phyloP scores from a whole-genome alignment of 2,888 invertebrate species.

The Trissoscelio sp. region DNA sequence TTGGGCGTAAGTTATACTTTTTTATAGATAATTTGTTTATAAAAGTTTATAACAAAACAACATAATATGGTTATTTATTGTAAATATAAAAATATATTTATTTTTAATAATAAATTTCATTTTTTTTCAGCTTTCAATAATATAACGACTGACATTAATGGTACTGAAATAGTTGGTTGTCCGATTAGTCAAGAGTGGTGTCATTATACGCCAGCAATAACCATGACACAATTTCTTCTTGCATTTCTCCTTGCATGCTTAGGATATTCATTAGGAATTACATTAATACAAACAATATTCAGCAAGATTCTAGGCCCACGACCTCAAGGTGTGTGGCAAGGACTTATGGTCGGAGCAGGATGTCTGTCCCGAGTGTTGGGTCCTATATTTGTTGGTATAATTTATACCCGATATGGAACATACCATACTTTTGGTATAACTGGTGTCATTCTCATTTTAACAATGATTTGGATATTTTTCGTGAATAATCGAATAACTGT shows the following conservation, averaged over 20 bases:
- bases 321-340: conserved; percentile 82
- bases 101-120: neutral
- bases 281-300: conserved; percentile 93
- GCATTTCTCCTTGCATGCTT: conserved; percentile 91
- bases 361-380: neutral
- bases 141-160: neutral
- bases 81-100: too few relatives aligned
- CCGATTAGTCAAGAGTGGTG: neutral
- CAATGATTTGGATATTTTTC: too few relatives aligned
- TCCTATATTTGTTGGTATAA: conserved; percentile 91
- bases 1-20: conserved; percentile 76
- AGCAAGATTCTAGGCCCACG: conserved; percentile 94
- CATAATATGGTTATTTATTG: too few relatives aligned
- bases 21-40: too few relatives aligned
- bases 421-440: conserved; percentile 92
- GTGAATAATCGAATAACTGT: too few relatives aligned
- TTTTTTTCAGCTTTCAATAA: conserved; percentile 2
- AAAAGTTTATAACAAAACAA: too few relatives aligned
- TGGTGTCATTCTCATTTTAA: too few relatives aligned
- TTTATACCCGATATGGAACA: conserved; percentile 92
- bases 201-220: conserved; percentile 87
- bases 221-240: conserved; percentile 89
- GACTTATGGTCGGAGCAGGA: neutral
- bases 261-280: conserved; percentile 94
- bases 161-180: neutral